Conservation (phyloP, 1,140 invertebrate species). For the Cherax destructor region DNA sequence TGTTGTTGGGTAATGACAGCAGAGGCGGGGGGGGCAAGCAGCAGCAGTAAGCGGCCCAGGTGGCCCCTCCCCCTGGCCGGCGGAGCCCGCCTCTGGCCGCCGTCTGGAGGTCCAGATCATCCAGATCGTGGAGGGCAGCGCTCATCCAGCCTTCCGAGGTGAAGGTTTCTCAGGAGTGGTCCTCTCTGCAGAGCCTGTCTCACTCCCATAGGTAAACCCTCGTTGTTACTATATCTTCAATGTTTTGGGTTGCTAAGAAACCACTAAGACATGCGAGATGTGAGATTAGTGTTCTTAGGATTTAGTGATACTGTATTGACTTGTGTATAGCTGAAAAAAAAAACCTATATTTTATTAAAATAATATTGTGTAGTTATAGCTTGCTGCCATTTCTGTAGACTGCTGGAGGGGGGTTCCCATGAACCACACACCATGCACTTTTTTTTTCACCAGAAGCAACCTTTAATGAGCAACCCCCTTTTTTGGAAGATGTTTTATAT, state of each 20-base stretch:
- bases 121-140: constrained; percentile 78
- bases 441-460: not conserved
- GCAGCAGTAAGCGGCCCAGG: constrained; percentile 44
- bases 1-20: constrained; percentile 70
- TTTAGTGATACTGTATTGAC: constrained; percentile 17
- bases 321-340: constrained; percentile 14
- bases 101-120: constrained; percentile 76
- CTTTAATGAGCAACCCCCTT: not conserved
- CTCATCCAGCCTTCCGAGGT: constrained; percentile 89
- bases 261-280: constrained; percentile 14
- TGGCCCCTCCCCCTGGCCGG: constrained; percentile 46
- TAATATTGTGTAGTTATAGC: not conserved
- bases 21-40: constrained; percentile 62
- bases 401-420: constrained; percentile 29
- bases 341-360: constrained; percentile 4
- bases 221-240: constrained; percentile 39
- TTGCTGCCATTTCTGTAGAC: constrained; percentile 11
- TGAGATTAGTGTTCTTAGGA: constrained; percentile 26
- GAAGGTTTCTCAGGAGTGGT: constrained; percentile 84
- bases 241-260: constrained; percentile 38
- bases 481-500: not conserved
- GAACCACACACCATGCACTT: constrained; percentile 2
- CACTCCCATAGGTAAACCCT: constrained; percentile 83
- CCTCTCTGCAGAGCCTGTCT: constrained; percentile 86
- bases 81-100: constrained; percentile 71